A percentile compares a stretch with the other conserved stretches of the same genome.
Conservation (phyloP, 2,113 vertebrate species). For the Arenaria interpres region DNA sequence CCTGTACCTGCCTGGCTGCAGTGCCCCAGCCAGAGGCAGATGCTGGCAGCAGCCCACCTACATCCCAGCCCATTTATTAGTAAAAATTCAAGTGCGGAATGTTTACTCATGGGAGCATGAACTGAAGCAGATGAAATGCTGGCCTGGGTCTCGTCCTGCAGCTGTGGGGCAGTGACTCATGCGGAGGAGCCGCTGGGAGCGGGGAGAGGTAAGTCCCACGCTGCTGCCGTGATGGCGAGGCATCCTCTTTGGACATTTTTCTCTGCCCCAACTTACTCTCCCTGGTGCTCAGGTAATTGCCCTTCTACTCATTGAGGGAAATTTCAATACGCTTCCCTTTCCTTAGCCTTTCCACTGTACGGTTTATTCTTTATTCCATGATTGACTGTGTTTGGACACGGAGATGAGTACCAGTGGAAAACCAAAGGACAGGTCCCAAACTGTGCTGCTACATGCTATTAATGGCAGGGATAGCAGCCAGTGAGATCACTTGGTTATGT, state of each 20-base stretch:
- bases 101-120: fast-evolving
- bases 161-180: fast-evolving
- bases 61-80: fast-evolving
- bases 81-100: neutral
- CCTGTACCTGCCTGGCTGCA: neutral
- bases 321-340: neutral
- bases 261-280: neutral
- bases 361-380: neutral
- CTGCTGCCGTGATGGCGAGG: neutral
- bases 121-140: neutral
- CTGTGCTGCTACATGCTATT: neutral
- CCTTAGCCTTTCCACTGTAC: neutral
- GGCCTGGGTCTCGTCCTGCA: neutral
- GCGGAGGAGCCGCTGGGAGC: neutral
- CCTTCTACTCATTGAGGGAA: neutral
- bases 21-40: neutral
- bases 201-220: fast-evolving
- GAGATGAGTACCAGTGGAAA: neutral
- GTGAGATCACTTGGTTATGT: neutral
- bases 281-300: neutral
- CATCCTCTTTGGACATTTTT: neutral
- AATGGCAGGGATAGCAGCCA: neutral
- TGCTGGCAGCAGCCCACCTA: neutral
- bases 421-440: neutral
- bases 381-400: neutral